Base-by-base conservation (phyloP, 2,797 vertebrate genomes). In the Mus caroli region DNA sequence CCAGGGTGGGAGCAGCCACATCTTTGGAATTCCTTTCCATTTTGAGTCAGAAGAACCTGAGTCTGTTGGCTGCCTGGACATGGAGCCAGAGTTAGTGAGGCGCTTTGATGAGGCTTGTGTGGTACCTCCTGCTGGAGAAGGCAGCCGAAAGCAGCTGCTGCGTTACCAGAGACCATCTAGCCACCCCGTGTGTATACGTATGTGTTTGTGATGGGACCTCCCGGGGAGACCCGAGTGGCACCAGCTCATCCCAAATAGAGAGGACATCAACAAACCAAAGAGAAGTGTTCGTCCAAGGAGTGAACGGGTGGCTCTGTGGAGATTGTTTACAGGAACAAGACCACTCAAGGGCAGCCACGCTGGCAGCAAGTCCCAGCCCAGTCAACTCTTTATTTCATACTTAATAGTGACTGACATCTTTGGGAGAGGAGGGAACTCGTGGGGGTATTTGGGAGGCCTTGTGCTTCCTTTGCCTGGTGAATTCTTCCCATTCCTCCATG, bases 21-120 rank as follows among this genome's bases (percentile, higher is more conserved):
- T 80, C 87, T 88, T 90, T 82, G 43, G 56, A 88, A 96, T 97
- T 93, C 92, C 77, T 85, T 97, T 97, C 91, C 50, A 20, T 90
- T 94, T 93, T 90, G 91, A 96, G 80, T 90, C 85, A 15, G 64
- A 87, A 43, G 2, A 80, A 34, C 22, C 26, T 28, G 46, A 77
- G 50, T 78, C 87, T 93, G 90, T 77, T 1, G 34, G 62, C 34
- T 40, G 83, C 67, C 88, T n/a, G 91, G 79, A 75, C 34, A 26
- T 60, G 1, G 50, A 75, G 69, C 13, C 67, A 34, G 15, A 17
- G 1, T 52, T 80, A 37, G 60, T 75, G 31, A 9, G 34, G n/a
- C 80, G 52, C 10, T 58, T 15, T 14, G 4, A 12, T 6, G 40
- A 92, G n/a, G 34, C 31, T 2, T 58, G 28, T 73, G 77, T 82